A percentile compares a stretch with the other conserved stretches of the same genome.
Evolutionary conservation across 1,140 invertebrate genomes (phyloP).

Genomic region (Cyphomyrmex costatus): DNA sequence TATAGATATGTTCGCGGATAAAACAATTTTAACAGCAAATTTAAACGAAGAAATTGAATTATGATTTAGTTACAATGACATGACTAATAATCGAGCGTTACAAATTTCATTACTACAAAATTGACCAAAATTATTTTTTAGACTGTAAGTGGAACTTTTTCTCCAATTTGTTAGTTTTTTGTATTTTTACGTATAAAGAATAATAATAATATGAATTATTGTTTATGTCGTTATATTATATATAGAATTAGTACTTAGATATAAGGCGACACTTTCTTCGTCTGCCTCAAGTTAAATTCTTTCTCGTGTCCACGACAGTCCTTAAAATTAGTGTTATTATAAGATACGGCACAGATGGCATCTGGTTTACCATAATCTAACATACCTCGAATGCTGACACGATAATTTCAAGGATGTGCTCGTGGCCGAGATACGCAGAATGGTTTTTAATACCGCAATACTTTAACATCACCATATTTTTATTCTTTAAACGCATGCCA

Average conservation of each 20-base stretch:
- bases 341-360: not conserved
- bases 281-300: not conserved
- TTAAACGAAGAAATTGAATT: not conserved
- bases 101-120: not conserved
- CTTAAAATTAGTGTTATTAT: constrained; percentile 64
- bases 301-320: not conserved
- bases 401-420: constrained; percentile 61
- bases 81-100: not conserved
- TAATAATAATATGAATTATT: not conserved
- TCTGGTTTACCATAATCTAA: not conserved
- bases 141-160: not conserved
- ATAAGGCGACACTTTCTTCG: not conserved
- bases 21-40: not conserved
- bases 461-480: constrained; percentile 78
- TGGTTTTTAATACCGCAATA: constrained; percentile 58
- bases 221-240: not conserved
- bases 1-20: not conserved
- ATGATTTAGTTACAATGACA: not conserved
- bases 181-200: not conserved
- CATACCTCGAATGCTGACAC: not conserved
- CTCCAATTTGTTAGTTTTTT: not conserved
- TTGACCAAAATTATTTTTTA: not conserved
- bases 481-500: constrained; percentile 82
- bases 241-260: constrained; percentile 21
- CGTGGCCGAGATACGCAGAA: constrained; percentile 13